A percentile compares a stretch with the other conserved stretches of the same genome.
Evolutionary conservation across 2,797 vertebrate species (phyloP).

Genomic region (Sarcophilus harrisii): DNA sequence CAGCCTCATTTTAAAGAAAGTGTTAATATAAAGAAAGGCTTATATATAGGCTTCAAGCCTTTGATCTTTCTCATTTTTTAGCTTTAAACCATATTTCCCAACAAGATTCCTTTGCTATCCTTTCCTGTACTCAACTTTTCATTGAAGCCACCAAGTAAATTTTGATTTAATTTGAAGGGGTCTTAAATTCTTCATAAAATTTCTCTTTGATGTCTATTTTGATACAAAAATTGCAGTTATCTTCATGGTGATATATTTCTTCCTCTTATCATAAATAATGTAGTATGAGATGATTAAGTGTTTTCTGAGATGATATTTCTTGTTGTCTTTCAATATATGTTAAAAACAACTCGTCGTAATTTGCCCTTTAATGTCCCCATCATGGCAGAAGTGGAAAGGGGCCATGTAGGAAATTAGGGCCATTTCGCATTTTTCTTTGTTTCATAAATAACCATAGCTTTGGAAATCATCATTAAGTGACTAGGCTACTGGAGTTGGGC

Average conservation of each 20-base stretch:
- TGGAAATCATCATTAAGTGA: background rate
- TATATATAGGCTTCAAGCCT: background rate
- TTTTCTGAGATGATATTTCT: background rate
- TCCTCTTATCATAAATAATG: background rate
- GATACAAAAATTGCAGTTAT: background rate
- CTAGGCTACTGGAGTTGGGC: background rate
- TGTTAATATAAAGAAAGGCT: background rate
- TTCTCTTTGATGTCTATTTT: background rate
- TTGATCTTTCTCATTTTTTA: background rate
- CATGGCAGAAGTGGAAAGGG: background rate
- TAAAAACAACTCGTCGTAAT: background rate
- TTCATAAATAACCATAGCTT: background rate
- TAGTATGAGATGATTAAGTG: background rate
- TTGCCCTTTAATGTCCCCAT: background rate
- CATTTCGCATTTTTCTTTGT: background rate
- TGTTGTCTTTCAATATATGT: background rate
- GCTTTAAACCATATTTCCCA: background rate
- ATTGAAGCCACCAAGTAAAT: background rate
- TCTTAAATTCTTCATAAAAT: background rate
- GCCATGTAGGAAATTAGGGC: too few relatives aligned
- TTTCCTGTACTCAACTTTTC: background rate
- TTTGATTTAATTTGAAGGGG: background rate
- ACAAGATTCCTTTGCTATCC: background rate
- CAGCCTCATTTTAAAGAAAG: background rate
- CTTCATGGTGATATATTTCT: background rate